phyloP scores from a whole-genome alignment of 2,888 invertebrate genomes.

The Amblyteles armatorius region DNA sequence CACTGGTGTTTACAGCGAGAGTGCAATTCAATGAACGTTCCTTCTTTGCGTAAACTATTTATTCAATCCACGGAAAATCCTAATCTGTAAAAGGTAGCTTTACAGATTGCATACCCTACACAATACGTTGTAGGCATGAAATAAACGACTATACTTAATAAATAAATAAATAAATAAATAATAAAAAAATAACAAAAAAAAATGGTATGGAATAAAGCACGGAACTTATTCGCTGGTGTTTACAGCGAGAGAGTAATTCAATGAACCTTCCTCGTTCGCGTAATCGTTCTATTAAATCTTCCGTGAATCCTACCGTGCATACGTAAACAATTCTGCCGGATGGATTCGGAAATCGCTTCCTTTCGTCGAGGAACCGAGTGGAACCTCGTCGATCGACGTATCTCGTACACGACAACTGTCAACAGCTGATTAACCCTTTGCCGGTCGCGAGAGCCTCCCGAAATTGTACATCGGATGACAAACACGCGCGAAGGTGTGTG shows the following conservation, averaged over 20 bases:
- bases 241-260: neutral
- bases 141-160: too few relatives aligned
- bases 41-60: neutral
- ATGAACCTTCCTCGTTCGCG: slow-evolving; percentile 9
- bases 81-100: too few relatives aligned
- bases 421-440: slow-evolving; percentile 46
- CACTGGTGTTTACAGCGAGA: neutral
- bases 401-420: neutral
- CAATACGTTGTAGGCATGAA: too few relatives aligned
- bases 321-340: too few relatives aligned
- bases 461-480: neutral
- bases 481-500: neutral
- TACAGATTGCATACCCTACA: too few relatives aligned
- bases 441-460: neutral
- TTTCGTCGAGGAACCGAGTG: neutral
- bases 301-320: neutral
- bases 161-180: too few relatives aligned
- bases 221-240: too few relatives aligned
- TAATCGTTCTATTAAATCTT: slow-evolving; percentile 7
- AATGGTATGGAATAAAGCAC: too few relatives aligned
- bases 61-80: neutral
- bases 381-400: slow-evolving; percentile 5
- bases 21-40: slow-evolving; percentile 7
- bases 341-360: neutral
- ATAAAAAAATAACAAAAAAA: too few relatives aligned